phyloP scores from a whole-genome alignment of 2,888 invertebrate species.

The Caenorhabditis uteleia region DNA sequence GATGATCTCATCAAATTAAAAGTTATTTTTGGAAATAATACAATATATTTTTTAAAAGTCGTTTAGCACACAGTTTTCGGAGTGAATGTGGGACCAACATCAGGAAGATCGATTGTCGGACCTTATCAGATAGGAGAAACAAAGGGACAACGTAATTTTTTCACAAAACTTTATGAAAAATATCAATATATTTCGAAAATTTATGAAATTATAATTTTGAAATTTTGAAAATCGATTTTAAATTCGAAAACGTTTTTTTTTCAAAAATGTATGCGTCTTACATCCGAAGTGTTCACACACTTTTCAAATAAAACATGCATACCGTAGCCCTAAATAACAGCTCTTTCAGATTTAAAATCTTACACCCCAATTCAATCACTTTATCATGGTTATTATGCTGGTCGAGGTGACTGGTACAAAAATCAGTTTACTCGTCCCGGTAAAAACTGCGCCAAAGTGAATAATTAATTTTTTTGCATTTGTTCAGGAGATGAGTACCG shows the following conservation, averaged over 20 bases:
- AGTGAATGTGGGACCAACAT: slow-evolving; percentile 43
- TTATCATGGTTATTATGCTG: slow-evolving; percentile 43
- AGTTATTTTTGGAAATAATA: neutral
- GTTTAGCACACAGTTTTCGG: slow-evolving; percentile 41
- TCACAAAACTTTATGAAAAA: neutral
- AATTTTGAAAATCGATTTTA: slow-evolving; percentile 1
- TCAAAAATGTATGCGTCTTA: slow-evolving; percentile 2
- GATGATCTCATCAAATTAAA: slow-evolving; percentile 44
- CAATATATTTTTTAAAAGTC: neutral
- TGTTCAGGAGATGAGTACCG: slow-evolving; percentile 51
- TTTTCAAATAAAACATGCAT: neutral
- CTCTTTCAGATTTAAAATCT: slow-evolving; percentile 29
- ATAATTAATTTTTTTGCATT: neutral
- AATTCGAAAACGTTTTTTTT: too few relatives aligned
- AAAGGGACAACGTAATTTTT: slow-evolving; percentile 33
- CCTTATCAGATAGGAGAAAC: slow-evolving; percentile 39
- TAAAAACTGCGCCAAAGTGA: neutral
- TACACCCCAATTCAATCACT: slow-evolving; percentile 37
- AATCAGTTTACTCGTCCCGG: slow-evolving; percentile 43
- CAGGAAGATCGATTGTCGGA: slow-evolving; percentile 37
- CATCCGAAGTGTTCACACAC: slow-evolving; percentile 3
- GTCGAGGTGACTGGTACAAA: slow-evolving; percentile 47
- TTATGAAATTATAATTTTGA: slow-evolving; percentile 1
- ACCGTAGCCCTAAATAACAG: neutral
- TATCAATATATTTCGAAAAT: neutral